Percentiles rank a stretch among this genome's conserved stretches.
These are phyloP conservation scores for Halcyon senegalensis DNA, from an alignment of 2,113 vertebrate species.

Conservation along the genomic window DNA sequence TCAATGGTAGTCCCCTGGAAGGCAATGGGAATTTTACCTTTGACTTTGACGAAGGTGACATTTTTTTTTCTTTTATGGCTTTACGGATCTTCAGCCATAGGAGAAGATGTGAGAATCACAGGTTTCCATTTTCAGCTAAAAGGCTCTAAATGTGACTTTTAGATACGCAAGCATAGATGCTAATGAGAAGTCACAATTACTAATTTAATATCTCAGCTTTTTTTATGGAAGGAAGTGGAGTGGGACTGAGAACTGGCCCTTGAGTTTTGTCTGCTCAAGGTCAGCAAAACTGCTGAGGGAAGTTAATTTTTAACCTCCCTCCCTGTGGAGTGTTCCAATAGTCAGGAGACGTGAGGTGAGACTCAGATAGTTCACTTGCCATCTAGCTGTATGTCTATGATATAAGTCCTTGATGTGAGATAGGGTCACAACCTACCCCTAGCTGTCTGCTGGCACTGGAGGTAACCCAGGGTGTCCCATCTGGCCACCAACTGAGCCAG, in stretches of 20 bases:
- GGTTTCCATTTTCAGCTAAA: not conserved
- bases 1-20: not conserved
- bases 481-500: not conserved
- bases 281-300: not conserved
- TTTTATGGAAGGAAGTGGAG: not conserved
- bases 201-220: not conserved
- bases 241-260: not conserved
- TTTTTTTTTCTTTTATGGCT: not conserved
- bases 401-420: not conserved
- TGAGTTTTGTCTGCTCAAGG: not conserved
- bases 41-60: not conserved
- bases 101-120: not conserved
- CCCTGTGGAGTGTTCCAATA: not conserved
- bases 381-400: not conserved
- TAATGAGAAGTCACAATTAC: not conserved
- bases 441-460: not conserved
- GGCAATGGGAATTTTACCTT: not conserved
- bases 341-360: not conserved
- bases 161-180: not conserved
- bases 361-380: not conserved
- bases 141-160: not conserved
- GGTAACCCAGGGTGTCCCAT: not conserved
- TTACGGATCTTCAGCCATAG: not conserved
- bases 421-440: not conserved
- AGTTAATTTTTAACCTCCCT: not conserved